Percentiles rank a stretch among this genome's conserved stretches.
Evolutionary conservation across 2,888 invertebrate genomes (phyloP).

Genomic region (Andrena minutula): DNA sequence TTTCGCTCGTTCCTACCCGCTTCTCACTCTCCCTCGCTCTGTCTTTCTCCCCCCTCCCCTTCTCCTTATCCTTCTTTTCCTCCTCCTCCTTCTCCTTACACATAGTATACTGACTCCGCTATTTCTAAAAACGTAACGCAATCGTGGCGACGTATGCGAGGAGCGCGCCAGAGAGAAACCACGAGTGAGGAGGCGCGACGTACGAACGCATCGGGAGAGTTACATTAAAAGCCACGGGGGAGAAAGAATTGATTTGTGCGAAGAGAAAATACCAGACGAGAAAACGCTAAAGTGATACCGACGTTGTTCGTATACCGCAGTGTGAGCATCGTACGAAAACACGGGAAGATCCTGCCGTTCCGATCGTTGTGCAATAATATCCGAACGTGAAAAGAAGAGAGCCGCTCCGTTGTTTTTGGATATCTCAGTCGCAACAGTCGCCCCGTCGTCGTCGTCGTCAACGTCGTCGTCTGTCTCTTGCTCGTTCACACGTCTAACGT

Average conservation of each 20-base stretch:
- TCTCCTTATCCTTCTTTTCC: constrained; percentile 22
- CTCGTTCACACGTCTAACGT: constrained; percentile 46
- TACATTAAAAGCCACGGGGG: constrained; percentile 15
- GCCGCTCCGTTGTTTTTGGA: constrained; percentile 39
- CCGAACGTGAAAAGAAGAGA: constrained; percentile 51
- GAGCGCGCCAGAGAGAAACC: constrained; percentile 57
- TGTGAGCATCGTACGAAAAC: constrained; percentile 37
- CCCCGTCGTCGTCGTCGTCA: no score
- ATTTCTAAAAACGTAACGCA: constrained; percentile 69
- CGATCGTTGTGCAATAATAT: constrained; percentile 50
- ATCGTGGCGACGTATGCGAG: constrained; percentile 68
- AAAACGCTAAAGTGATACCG: constrained; percentile 46
- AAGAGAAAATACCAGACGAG: constrained; percentile 7
- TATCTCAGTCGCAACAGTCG: constrained; percentile 55
- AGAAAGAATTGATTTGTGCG: constrained; percentile 30
- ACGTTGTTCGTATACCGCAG: constrained; percentile 5
- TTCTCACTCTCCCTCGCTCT: constrained; percentile 1
- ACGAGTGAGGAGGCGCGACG: constrained; percentile 59
- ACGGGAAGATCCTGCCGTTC: constrained; percentile 33
- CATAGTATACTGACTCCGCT: constrained; percentile 60
- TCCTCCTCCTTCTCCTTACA: constrained; percentile 40
- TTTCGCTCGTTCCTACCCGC: constrained; percentile 10
- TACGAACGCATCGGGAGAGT: constrained; percentile 42
- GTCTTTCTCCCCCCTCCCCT: constrained; percentile 23
- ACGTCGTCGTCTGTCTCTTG: constrained; percentile 36